These are phyloP conservation scores for Rachycentron canadum DNA, from an alignment of 2,797 vertebrate species.

Conservation along the genomic window DNA sequence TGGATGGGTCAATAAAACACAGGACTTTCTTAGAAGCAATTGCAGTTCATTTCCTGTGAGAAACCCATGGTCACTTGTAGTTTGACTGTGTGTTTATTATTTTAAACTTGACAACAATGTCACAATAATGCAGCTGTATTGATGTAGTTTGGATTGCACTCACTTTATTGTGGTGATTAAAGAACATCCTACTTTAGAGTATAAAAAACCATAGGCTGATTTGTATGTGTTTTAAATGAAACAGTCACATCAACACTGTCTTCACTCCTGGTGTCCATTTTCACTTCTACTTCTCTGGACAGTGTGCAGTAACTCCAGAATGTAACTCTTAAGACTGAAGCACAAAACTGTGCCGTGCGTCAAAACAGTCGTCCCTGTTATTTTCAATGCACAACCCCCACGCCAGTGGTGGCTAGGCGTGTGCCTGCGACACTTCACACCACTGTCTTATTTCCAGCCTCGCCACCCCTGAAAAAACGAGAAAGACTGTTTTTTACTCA, in stretches of 20 bases:
- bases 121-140: neutral
- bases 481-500: neutral
- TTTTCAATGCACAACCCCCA: neutral
- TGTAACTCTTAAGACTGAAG: too few relatives aligned
- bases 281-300: neutral
- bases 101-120: neutral
- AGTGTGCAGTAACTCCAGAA: neutral
- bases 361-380: too few relatives aligned
- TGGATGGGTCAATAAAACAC: neutral
- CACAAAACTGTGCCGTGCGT: too few relatives aligned
- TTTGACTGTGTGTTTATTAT: neutral
- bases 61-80: too few relatives aligned
- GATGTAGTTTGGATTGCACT: neutral
- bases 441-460: neutral
- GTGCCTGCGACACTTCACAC: neutral
- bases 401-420: neutral
- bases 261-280: neutral
- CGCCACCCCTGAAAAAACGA: neutral
- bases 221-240: neutral
- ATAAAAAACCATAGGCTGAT: too few relatives aligned
- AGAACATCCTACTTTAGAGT: neutral
- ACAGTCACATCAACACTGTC: neutral
- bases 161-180: neutral
- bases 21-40: neutral
- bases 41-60: neutral